Evolutionary conservation across 1,140 invertebrate genomes (phyloP).

Genomic region (Drosophila cardini): DNA sequence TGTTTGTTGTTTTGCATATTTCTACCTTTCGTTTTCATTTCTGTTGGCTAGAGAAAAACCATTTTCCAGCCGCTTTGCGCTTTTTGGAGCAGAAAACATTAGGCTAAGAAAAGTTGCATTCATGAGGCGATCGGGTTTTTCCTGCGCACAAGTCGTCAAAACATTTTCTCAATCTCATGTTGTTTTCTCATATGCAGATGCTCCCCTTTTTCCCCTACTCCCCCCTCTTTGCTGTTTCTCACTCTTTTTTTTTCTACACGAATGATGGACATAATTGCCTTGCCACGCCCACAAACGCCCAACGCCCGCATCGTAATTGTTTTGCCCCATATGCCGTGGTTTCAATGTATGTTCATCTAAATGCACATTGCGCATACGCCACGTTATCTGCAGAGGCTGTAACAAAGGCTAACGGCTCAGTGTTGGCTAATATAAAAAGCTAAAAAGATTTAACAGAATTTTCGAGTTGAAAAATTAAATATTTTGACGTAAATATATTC

Average conservation of each 20-base stretch:
- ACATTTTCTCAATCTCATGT: slow-evolving; percentile 35
- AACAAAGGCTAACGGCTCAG: not conserved
- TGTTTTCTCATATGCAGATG: slow-evolving; percentile 71
- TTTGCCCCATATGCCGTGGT: slow-evolving; percentile 64
- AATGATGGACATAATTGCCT: slow-evolving; percentile 77
- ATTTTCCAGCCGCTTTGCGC: slow-evolving; percentile 78
- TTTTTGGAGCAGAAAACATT: slow-evolving; percentile 80
- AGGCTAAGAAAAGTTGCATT: slow-evolving; percentile 37
- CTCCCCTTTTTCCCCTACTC: not conserved
- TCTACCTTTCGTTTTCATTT: slow-evolving; percentile 68
- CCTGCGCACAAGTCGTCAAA: slow-evolving; percentile 40
- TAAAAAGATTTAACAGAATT: too few species aligned
- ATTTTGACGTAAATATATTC: too few species aligned
- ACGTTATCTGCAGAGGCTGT: slow-evolving; percentile 56
- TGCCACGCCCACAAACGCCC: slow-evolving; percentile 46
- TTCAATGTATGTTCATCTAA: slow-evolving; percentile 36
- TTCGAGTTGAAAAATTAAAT: too few species aligned
- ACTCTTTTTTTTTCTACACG: slow-evolving; percentile 68
- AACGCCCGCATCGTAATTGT: slow-evolving; percentile 73
- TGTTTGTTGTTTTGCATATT: slow-evolving; percentile 1
- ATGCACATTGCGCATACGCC: slow-evolving; percentile 71
- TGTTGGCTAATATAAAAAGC: too few species aligned
- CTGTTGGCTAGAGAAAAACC: slow-evolving; percentile 38
- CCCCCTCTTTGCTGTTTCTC: slow-evolving; percentile 30
- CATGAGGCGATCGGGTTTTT: slow-evolving; percentile 46